Evolutionary conservation across 2,888 invertebrate genomes (phyloP), one percentile per base, ranked within the genome.

Genomic region (Dynastes grantii): DNA sequence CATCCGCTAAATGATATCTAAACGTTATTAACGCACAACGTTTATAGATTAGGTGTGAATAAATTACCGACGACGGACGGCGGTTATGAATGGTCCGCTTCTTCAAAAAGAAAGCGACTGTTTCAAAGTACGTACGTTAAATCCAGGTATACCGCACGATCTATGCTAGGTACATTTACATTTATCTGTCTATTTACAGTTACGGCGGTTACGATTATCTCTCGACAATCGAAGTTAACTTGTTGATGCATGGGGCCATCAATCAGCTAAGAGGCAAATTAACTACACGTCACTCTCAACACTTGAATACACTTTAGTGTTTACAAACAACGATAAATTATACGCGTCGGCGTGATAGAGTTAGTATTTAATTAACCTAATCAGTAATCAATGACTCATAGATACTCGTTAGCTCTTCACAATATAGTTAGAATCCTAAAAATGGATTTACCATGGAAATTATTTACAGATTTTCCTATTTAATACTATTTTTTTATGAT

Each of bases 201-300:
- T 71, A 71, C 49, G n/a, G 37, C 37, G 37, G 51, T 70, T 58
- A 51, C 49, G 29, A 29, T 49, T 71, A 71, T 71, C 55, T 71
- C 27, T 32, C 32, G 71, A 55, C 55, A 71, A 71, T 71, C 71
- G 58, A 27, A 71, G 32, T 55, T 55, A 71, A 71, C 71, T 71
- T 37, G 55, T 71, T 71, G 71, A 71, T 53, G 55, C 55, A 37
- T 71, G 40, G 16, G n/a, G 55, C 37, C 71, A 55, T 71, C 71
- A 71, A 71, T 71, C 71, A 71, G 71, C 16, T 32, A 55, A 55
- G 29, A 55, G 55, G 55, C 37, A 71, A 71, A 71, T 71, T 71
- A 71, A 55, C 71, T 55, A 71, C n/a, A 71, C 53, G 53, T 71
- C 71, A 16, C 9, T 68, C 49, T 68, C 49, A 68, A 68, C 51